Evolutionary conservation across 1,140 invertebrate species (phyloP), one percentile per base, ranked within the genome.

Genomic region (Chrysomallon squamiferum): DNA sequence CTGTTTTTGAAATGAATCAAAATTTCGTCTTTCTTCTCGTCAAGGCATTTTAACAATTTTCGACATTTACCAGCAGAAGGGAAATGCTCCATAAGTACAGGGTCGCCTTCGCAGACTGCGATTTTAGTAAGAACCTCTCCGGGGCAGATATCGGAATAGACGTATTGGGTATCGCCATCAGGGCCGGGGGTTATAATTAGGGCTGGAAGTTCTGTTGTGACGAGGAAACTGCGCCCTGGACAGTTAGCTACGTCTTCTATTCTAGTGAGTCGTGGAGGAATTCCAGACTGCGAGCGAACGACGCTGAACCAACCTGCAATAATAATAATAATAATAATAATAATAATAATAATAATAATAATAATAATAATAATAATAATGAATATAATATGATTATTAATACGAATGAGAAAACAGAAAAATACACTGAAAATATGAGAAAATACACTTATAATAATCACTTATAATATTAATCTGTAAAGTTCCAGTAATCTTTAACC

Each of bases 251-350:
- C 15, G 7, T 25, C 29, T 54, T 54, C 50, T 20, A 54, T 54
- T 30, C 50, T 29, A 5, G 50, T 54, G 7, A 20, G 50, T 0
- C 50, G 50, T 15, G 50, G 50, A 25, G 29, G 50, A 15, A 30
- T 54, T 25, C 25, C 50, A 1, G 50, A 54, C 50, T 29, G 22
- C 50, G 50, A 22, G n/a, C 29, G 22, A 30, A 54, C 50, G 5
- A 54, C 50, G 7, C 22, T 54, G 50, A 54, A 54, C 50, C 50
- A 54, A 22, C 50, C 50, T 54, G 50, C 15, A 54, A 54, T 11
- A 54, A 7, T 11, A 54, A 54, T 13, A 54, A 30, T 6, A 30
- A 54, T 3, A 13, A 22, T 27, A 50, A 50, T 18, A 22, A n/a
- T n/a, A n/a, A n/a, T n/a, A n/a, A n/a, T n/a, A n/a, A n/a, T n/a